Evolutionary conservation across 2,113 vertebrate genomes (phyloP).

Genomic region (Etheostoma cragini): DNA sequence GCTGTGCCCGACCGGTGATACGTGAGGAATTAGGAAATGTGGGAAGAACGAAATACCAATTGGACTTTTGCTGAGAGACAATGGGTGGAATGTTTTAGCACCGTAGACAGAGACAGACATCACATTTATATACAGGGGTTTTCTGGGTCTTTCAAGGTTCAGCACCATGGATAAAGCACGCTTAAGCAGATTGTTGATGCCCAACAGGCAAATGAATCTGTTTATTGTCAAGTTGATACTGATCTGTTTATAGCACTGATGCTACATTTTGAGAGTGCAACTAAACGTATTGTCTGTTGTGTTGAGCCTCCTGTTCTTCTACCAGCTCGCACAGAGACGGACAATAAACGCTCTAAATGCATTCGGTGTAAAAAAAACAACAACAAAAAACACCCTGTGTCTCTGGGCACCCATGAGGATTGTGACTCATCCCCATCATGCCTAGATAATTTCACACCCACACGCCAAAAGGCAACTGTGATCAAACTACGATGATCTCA

Average conservation of each 20-base stretch:
- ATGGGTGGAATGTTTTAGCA: background rate
- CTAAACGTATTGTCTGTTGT: background rate
- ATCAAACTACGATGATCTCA: background rate
- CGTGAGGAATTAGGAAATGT: background rate
- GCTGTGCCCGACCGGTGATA: no score
- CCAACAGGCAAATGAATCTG: background rate
- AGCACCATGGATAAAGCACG: background rate
- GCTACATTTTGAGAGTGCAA: background rate
- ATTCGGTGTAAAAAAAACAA: background rate
- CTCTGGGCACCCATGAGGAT: constrained; percentile 6
- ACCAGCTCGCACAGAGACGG: background rate
- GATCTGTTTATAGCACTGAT: background rate
- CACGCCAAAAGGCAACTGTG: no score
- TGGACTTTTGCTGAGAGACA: background rate
- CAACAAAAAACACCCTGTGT: background rate
- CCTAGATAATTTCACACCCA: constrained; percentile 22
- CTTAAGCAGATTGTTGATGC: background rate
- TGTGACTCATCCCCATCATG: constrained; percentile 44
- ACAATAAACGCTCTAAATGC: constrained; percentile 9
- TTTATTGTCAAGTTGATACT: background rate
- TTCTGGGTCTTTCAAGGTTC: background rate
- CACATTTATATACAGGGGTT: no score
- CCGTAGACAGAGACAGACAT: background rate
- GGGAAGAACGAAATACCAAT: background rate
- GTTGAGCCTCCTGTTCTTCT: background rate